phyloP scores from a whole-genome alignment of 1,140 invertebrate genomes.

The Brachionus asplanchnoidis region DNA sequence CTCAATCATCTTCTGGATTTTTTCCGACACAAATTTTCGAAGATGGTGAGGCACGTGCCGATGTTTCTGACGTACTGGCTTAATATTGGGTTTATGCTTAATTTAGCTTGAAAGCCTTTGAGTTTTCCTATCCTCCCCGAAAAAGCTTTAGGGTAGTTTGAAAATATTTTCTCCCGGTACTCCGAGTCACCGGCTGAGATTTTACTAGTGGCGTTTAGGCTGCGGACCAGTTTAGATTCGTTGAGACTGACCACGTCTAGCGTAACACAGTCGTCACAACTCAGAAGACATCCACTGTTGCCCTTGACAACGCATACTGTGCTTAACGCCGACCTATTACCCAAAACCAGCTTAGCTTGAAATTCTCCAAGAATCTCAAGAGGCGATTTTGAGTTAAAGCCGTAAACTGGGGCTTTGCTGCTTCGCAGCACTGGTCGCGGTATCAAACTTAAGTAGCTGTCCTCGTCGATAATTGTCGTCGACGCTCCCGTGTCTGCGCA shows the following conservation, averaged over 20 bases:
- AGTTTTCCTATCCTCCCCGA: background rate
- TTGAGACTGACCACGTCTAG: background rate
- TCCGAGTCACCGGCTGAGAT: background rate
- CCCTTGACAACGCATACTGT: background rate
- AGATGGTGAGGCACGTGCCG: background rate
- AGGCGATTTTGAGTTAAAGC: background rate
- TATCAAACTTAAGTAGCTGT: background rate
- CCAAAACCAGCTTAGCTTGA: background rate
- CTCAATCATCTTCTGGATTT: slow-evolving; percentile 10
- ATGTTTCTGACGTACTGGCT: background rate
- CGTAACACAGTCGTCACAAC: background rate
- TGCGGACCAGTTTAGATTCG: background rate
- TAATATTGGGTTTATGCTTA: background rate
- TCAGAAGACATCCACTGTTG: background rate
- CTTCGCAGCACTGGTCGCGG: background rate
- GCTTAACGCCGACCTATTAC: background rate
- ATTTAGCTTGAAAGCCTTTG: background rate
- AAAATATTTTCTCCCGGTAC: background rate
- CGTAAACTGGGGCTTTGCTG: background rate
- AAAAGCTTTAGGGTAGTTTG: background rate
- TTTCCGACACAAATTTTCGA: background rate
- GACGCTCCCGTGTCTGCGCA: background rate
- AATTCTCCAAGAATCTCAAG: background rate
- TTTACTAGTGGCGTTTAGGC: background rate
- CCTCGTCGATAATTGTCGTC: background rate